These are phyloP conservation scores for Tinamus major DNA, from an alignment of 2,797 vertebrate species.

Conservation along the genomic window DNA sequence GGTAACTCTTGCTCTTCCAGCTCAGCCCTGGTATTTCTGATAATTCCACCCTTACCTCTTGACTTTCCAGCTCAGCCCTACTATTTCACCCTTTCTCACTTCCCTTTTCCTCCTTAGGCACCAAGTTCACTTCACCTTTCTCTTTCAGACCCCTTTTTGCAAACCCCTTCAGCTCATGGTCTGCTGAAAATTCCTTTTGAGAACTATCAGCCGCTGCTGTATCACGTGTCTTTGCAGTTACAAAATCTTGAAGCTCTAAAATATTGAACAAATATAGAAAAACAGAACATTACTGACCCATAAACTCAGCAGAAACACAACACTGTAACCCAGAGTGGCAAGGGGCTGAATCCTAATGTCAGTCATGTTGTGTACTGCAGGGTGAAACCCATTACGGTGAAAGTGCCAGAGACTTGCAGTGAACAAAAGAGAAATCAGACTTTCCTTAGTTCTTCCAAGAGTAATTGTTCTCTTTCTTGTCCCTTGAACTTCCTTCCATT, in stretches of 20 bases:
- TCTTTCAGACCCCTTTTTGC: neutral
- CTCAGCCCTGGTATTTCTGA: neutral
- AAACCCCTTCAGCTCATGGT: neutral
- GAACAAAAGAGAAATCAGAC: neutral
- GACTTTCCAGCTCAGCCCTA: neutral
- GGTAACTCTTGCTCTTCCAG: neutral
- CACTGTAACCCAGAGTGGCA: neutral
- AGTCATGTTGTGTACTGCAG: neutral
- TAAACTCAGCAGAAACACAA: neutral
- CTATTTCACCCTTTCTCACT: neutral
- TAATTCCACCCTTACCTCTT: neutral
- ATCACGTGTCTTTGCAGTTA: fast-evolving
- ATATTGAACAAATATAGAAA: neutral
- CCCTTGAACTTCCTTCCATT: neutral
- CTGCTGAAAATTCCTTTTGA: neutral
- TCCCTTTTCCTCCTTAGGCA: fast-evolving
- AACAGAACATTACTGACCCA: neutral
- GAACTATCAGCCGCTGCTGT: neutral
- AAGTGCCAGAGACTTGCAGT: neutral
- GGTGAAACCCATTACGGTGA: neutral
- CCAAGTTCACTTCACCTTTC: neutral
- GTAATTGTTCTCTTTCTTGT: neutral
- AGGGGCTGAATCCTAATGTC: neutral
- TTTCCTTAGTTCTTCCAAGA: neutral
- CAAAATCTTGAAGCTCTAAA: neutral